Conservation (phyloP, 2,113 vertebrate genomes). For the Cettia cetti region DNA sequence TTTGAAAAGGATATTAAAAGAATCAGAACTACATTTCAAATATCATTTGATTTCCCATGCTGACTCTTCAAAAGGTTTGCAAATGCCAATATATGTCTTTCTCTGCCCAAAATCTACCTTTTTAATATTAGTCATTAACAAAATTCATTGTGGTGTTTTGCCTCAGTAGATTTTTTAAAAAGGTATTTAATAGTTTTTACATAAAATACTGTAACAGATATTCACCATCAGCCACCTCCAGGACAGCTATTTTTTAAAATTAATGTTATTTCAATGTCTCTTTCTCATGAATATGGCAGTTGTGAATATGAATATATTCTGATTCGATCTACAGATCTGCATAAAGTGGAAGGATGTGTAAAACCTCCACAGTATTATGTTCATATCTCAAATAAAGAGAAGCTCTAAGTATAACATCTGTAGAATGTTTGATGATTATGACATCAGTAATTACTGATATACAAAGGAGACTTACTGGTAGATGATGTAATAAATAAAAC, state of each 20-base stretch:
- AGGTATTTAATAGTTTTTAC: not conserved
- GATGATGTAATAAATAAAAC: not conserved
- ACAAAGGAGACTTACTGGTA: not conserved
- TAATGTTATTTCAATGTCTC: not conserved
- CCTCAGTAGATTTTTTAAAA: not conserved
- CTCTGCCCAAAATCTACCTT: not conserved
- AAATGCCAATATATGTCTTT: not conserved
- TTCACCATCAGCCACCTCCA: not conserved
- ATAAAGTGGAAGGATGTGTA: not conserved
- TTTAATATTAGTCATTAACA: not conserved
- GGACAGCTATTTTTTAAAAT: not conserved
- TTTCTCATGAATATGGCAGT: not conserved
- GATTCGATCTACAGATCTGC: conserved; percentile 1
- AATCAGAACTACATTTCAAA: conserved; percentile 12
- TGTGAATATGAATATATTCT: not conserved
- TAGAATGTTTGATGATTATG: not conserved
- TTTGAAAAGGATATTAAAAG: conserved; percentile 27
- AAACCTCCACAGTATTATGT: not conserved
- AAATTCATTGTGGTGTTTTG: not conserved
- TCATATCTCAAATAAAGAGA: not conserved
- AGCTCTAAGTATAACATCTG: not conserved
- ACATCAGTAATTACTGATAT: not conserved
- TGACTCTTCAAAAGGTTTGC: conserved; percentile 4
- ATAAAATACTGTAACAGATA: not conserved
- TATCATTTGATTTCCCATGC: not conserved